Percentiles rank a stretch among this genome's conserved stretches.
Conservation (phyloP, 2,797 vertebrate genomes). For the Sciurus vulgaris region DNA sequence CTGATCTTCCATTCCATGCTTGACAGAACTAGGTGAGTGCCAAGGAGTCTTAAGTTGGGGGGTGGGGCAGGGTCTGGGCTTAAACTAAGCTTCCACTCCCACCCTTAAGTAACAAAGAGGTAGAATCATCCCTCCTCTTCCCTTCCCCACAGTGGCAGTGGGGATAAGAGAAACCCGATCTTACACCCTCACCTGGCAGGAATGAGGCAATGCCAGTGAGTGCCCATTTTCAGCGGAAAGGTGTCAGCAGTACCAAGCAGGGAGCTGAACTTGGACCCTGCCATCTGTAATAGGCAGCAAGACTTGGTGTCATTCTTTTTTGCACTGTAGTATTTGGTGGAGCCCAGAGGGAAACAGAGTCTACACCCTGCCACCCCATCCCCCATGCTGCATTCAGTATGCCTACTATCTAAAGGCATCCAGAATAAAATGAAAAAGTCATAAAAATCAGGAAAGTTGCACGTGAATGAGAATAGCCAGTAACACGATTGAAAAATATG, state of each 20-base stretch:
- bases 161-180: neutral
- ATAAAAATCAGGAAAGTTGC: neutral
- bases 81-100: neutral
- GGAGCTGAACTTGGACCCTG: neutral
- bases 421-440: neutral
- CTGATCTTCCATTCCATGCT: neutral
- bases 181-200: neutral
- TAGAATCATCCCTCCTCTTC: neutral
- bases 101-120: neutral
- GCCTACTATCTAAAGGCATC: neutral
- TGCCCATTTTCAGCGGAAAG: neutral
- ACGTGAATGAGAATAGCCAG: neutral
- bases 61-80: neutral
- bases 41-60: neutral
- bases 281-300: neutral
- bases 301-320: neutral
- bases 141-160: neutral
- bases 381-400: neutral
- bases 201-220: neutral
- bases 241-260: neutral
- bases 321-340: neutral
- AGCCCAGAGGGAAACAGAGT: neutral
- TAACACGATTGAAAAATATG: neutral
- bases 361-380: no score
- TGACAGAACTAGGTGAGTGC: neutral